Evolutionary conservation across 2,797 vertebrate species (phyloP), one percentile per base, ranked within the genome.

Genomic region (Ctenopoma multispine): DNA sequence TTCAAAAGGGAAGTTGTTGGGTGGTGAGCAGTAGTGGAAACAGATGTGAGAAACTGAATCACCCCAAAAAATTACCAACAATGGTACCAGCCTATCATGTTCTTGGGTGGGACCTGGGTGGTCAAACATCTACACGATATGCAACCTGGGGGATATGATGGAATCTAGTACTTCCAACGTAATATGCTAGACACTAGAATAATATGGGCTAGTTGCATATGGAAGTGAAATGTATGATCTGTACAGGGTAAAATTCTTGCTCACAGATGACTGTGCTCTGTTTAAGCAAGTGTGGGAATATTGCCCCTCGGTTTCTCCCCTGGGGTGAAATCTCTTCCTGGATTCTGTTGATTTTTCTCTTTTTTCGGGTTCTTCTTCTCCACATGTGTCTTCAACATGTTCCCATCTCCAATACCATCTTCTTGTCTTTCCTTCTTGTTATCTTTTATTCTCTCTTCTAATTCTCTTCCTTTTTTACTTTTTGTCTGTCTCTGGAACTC

Each of bases 201-300:
- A 10, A 38, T 10, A 10, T 38, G 36, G 36, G 12, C 36, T 41
- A 3, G 40, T 15, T 15, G 5, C 36, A 38, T 11, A 38, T 38
- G 38, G 4, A 41, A 38, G 2, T 11, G 2, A 38, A 38, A 38
- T 13, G 12, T 13, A 38, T 38, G 12, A 38, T 38, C 36, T 38
- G 36, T 38, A 38, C 36, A 11, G 36, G 2, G 10, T 3, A 10
- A 38, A 7, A 12, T 38, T 9, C 36, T 10, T 9, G 3, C 36
- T 12, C 9, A 43, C 3, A 17, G 13, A 38, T 38, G 10, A 38
- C 10, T 5, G 40, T 6, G 0, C 40, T 40, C 40, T 49, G 23
- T 38, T 12, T 75, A 31, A 63, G 56, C 8, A 20, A 84, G 63
- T 83, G 81, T 89, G 84, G 80, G 86, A 89, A 87, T 66, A 49